Conservation (phyloP, 2,888 invertebrate species). For the Callinectes sapidus region DNA sequence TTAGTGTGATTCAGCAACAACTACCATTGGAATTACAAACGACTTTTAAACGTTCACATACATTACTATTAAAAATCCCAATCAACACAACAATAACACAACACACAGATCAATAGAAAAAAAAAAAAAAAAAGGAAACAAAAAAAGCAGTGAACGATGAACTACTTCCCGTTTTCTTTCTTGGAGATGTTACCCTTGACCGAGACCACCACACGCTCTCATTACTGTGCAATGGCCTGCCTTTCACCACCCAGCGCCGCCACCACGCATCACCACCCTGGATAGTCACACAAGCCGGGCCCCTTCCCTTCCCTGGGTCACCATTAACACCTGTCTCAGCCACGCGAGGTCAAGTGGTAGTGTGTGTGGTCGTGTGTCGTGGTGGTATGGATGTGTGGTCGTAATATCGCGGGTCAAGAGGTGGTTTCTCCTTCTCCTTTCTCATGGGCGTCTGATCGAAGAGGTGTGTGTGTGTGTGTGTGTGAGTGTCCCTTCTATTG, state of each 20-base stretch:
- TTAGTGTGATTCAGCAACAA: not conserved
- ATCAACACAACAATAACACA: not conserved
- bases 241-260: not conserved
- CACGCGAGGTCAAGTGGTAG: not conserved
- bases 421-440: not conserved
- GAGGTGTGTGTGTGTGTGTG: not conserved
- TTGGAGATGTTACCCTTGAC: not conserved
- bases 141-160: not conserved
- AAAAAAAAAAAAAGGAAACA: not conserved
- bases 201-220: not conserved
- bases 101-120: not conserved
- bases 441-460: not conserved
- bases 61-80: not conserved
- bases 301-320: not conserved
- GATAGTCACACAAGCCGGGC: not conserved
- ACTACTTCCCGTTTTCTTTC: not conserved
- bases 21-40: not conserved
- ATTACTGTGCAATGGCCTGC: not conserved
- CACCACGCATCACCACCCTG: not conserved
- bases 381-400: not conserved
- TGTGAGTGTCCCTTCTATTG: not conserved
- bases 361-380: not conserved
- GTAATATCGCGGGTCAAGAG: not conserved
- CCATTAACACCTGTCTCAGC: constrained; percentile 2
- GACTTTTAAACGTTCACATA: not conserved